Conservation (phyloP, 2,113 vertebrate genomes). For the Puntigrus tetrazona region DNA sequence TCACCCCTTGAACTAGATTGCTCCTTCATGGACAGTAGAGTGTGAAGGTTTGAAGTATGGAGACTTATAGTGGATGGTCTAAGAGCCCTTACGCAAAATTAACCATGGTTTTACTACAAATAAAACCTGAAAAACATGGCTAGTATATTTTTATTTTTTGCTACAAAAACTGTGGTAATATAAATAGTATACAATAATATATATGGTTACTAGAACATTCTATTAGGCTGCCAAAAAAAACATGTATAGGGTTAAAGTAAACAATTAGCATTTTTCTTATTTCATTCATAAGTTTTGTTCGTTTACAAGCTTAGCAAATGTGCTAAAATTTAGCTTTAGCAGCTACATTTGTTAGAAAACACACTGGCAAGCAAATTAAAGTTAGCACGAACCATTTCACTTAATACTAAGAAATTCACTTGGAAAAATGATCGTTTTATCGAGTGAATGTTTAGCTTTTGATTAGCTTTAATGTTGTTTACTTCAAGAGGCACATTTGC, state of each 20-base stretch:
- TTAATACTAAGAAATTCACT: not conserved
- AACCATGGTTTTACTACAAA: no score
- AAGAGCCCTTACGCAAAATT: not conserved
- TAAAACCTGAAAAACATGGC: no score
- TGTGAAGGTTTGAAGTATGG: not conserved
- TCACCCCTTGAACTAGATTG: not conserved
- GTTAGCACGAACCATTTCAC: not conserved
- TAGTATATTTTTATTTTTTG: no score
- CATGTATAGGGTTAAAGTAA: not conserved
- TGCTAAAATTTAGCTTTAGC: not conserved
- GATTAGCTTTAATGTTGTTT: not conserved
- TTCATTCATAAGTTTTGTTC: not conserved
- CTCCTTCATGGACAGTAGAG: not conserved
- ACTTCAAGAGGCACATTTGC: not conserved
- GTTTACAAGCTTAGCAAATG: not conserved
- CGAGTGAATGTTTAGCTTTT: not conserved
- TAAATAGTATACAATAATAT: no score
- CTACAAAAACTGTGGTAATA: no score
- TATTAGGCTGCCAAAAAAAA: not conserved
- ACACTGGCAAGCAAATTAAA: not conserved
- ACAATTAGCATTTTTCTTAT: not conserved
- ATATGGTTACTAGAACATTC: not conserved
- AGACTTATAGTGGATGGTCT: not conserved
- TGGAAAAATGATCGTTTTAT: not conserved
- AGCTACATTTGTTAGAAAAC: not conserved